Evolutionary conservation across 2,888 invertebrate genomes (phyloP).

Genomic region (Sepiola atlantica): DNA sequence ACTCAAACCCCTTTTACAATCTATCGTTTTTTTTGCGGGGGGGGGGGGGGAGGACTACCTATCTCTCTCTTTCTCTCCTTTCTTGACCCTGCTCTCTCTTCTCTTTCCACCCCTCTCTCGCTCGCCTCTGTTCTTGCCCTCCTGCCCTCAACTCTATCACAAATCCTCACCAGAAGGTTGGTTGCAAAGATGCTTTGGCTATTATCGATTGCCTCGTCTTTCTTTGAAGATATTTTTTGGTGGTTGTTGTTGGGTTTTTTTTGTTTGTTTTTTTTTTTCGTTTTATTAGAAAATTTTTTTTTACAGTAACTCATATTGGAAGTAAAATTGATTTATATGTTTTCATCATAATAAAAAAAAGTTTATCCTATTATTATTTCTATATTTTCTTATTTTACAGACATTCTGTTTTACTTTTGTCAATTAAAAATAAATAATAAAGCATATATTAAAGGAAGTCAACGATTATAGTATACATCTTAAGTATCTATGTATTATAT

Average conservation of each 20-base stretch:
- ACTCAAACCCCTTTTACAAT: slow-evolving; percentile 6
- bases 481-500: too few relatives aligned
- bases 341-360: neutral
- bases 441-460: too few relatives aligned
- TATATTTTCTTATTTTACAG: too few relatives aligned
- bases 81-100: neutral
- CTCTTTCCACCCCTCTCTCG: neutral
- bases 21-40: too few relatives aligned
- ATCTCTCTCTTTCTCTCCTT: neutral
- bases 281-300: neutral
- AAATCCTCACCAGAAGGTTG: slow-evolving; percentile 32
- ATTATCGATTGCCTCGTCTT: neutral
- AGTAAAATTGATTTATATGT: neutral
- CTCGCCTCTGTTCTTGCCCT: neutral
- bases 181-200: neutral
- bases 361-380: too few relatives aligned
- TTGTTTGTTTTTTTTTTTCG: neutral
- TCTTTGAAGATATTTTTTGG: slow-evolving; percentile 2
- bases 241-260: too few relatives aligned
- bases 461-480: too few relatives aligned
- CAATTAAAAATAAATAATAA: too few relatives aligned
- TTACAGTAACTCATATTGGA: neutral
- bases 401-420: too few relatives aligned
- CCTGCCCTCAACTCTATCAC: neutral
- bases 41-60: neutral